A percentile compares a stretch with the other conserved stretches of the same genome.
Conservation (phyloP, 2,888 invertebrate species). For the Sthenelais limicola region DNA sequence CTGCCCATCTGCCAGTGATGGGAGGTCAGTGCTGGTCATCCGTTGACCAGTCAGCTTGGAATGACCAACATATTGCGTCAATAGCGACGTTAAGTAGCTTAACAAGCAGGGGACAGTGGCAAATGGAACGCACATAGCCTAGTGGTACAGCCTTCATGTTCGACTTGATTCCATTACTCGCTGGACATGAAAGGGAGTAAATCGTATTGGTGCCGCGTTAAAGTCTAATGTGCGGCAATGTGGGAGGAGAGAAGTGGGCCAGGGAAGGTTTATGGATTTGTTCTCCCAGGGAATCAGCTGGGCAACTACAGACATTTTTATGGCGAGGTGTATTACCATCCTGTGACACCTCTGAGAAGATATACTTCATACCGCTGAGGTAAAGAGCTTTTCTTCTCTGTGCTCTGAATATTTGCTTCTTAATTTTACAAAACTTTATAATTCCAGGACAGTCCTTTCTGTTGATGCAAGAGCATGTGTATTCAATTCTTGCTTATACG, state of each 20-base stretch:
- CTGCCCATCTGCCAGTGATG: neutral
- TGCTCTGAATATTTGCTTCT: no score
- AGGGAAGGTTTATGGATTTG: no score
- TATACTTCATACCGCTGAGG: no score
- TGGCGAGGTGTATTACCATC: no score
- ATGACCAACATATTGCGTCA: slow-evolving; percentile 34
- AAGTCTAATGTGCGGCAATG: slow-evolving; percentile 8
- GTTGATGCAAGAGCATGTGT: no score
- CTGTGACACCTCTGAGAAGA: no score
- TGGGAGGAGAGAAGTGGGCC: neutral
- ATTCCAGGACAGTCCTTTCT: no score
- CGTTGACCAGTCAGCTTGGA: neutral
- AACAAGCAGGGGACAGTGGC: slow-evolving; percentile 4
- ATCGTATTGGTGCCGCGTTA: slow-evolving; percentile 4
- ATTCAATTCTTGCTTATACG: no score
- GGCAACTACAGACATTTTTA: neutral
- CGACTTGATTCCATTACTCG: slow-evolving; percentile 18
- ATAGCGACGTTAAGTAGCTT: slow-evolving; percentile 2
- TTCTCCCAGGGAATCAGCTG: neutral
- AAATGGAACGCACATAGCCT: neutral
- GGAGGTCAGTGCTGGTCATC: neutral
- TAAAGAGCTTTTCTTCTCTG: no score
- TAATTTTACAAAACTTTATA: no score
- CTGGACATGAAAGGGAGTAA: slow-evolving; percentile 4
- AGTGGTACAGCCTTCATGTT: neutral